A percentile compares a stretch with the other conserved stretches of the same genome.
Conservation (phyloP, 2,888 invertebrate species). For the Orthonevra nobilis region DNA sequence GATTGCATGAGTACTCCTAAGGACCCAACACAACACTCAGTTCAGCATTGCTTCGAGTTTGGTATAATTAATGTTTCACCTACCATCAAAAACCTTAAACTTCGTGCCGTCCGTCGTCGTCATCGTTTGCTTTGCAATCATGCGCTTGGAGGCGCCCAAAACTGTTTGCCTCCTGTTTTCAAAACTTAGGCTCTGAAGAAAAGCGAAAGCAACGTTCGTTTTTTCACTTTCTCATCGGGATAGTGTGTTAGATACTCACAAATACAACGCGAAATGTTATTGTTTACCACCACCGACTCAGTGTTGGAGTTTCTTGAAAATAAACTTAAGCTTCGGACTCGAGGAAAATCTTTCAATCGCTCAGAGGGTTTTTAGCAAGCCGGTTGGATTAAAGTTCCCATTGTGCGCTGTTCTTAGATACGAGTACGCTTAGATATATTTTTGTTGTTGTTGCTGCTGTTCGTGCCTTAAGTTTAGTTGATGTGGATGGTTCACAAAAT, state of each 20-base stretch:
- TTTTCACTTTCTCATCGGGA: slow-evolving; percentile 60
- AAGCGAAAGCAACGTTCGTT: slow-evolving; percentile 62
- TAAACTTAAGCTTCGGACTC: slow-evolving; percentile 78
- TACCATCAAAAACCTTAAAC: no score
- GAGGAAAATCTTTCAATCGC: slow-evolving; percentile 77
- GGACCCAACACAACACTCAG: slow-evolving; percentile 5
- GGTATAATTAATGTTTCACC: slow-evolving; percentile 55
- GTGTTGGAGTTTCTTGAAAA: slow-evolving; percentile 64
- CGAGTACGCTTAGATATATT: slow-evolving; percentile 4
- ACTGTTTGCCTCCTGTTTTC: slow-evolving; percentile 13
- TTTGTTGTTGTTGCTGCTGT: slow-evolving; percentile 33
- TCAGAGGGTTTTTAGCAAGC: slow-evolving; percentile 76
- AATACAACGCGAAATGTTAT: no score
- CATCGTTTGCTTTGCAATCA: slow-evolving; percentile 43
- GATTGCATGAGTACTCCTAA: not conserved
- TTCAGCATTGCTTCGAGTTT: slow-evolving; percentile 49
- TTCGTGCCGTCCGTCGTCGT: slow-evolving; percentile 20
- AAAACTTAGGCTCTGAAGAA: slow-evolving; percentile 30
- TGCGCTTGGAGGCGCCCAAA: slow-evolving; percentile 51
- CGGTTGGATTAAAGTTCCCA: slow-evolving; percentile 72
- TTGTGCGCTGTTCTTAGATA: slow-evolving; percentile 3
- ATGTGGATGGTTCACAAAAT: slow-evolving; percentile 40
- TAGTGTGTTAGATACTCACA: no score
- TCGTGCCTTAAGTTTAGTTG: slow-evolving; percentile 59
- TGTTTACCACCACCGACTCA: no score